Percentiles rank a stretch among this genome's conserved stretches.
Conservation (phyloP, 2,797 vertebrate species). For the Threskiornis aethiopicus region DNA sequence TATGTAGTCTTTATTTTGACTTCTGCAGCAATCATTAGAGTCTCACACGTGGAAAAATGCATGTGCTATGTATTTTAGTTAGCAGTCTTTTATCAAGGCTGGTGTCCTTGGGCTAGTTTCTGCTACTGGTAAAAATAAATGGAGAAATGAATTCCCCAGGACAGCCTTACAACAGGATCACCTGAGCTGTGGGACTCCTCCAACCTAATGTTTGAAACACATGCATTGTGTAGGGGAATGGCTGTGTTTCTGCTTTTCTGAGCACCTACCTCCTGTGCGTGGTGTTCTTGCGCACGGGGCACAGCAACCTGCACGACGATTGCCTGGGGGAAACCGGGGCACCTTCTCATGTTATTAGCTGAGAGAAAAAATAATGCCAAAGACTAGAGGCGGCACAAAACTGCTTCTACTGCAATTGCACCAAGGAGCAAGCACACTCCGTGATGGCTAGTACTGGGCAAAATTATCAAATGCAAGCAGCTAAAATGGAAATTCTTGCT, state of each 20-base stretch:
- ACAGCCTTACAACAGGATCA: background rate
- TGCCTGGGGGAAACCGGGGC: background rate
- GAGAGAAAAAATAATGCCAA: background rate
- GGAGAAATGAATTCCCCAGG: background rate
- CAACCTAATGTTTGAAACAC: background rate
- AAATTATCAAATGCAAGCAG: background rate
- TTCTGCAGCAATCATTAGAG: conserved; percentile 7
- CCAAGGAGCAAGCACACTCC: rapidly evolving
- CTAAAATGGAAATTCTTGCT: background rate
- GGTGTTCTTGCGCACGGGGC: rapidly evolving
- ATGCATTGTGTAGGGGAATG: background rate
- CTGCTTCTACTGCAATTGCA: background rate
- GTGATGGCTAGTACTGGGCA: background rate
- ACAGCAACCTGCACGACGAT: rapidly evolving
- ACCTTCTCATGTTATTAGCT: background rate
- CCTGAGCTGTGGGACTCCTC: background rate
- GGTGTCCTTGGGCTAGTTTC: background rate
- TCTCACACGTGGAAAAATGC: background rate
- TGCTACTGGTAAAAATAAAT: background rate
- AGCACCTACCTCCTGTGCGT: rapidly evolving
- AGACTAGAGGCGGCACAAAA: background rate
- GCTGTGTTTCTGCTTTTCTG: background rate
- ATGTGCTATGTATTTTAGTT: background rate
- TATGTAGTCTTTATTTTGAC: background rate
- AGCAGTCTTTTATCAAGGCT: background rate